Conservation (phyloP, 92 coral and sea anemone genomes). For the Galaxea fascicularis region DNA sequence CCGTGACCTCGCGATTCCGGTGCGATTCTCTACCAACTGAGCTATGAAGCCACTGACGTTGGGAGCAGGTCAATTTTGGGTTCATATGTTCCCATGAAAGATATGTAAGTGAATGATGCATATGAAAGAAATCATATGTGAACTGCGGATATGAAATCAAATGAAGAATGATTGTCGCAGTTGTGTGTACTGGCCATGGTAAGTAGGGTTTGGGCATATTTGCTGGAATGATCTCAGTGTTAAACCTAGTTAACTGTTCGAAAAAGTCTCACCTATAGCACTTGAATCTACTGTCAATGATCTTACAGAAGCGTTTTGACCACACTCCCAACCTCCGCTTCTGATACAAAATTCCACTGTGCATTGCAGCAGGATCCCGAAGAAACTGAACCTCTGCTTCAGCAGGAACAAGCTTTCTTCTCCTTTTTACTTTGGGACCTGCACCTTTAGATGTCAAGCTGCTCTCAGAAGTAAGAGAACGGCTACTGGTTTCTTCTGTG, state of each 20-base stretch:
- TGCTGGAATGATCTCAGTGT: too few relatives aligned
- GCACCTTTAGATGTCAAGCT: slow-evolving; percentile 19
- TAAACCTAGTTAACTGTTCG: not conserved
- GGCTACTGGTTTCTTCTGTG: slow-evolving; percentile 41
- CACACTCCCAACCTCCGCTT: slow-evolving; percentile 91
- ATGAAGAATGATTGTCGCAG: too few relatives aligned
- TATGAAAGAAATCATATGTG: too few relatives aligned
- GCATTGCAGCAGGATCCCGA: slow-evolving; percentile 83
- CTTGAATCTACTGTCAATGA: slow-evolving; percentile 72
- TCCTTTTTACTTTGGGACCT: slow-evolving; percentile 64
- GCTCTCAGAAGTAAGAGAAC: slow-evolving; percentile 7
- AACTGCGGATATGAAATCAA: too few relatives aligned
- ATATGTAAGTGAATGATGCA: too few relatives aligned
- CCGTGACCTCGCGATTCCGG: too few relatives aligned
- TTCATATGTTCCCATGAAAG: too few relatives aligned
- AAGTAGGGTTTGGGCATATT: too few relatives aligned
- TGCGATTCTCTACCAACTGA: too few relatives aligned
- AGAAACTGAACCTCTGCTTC: slow-evolving; percentile 85
- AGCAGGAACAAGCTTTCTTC: slow-evolving; percentile 77
- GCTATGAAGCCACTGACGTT: too few relatives aligned
- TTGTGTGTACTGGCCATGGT: too few relatives aligned
- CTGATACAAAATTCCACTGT: slow-evolving; percentile 93
- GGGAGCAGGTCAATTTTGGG: too few relatives aligned
- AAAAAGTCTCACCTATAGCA: slow-evolving; percentile 81
- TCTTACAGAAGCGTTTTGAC: slow-evolving; percentile 93